phyloP scores from a whole-genome alignment of 1,140 invertebrate genomes.

The Anastrepha obliqua region DNA sequence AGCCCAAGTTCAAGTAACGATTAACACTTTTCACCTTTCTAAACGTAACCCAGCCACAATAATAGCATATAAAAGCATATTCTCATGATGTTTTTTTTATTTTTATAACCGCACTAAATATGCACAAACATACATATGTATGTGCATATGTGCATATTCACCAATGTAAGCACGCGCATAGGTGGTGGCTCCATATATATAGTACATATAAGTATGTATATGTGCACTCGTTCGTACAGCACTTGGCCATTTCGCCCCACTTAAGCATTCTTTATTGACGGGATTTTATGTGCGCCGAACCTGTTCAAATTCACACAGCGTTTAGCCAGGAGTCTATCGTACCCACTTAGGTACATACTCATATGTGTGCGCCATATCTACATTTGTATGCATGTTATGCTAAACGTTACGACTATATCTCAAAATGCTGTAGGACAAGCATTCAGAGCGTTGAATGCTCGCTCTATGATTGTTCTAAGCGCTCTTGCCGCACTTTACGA shows the following conservation, averaged over 20 bases:
- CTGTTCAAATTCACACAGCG: conserved; percentile 48
- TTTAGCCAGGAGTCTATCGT: neutral
- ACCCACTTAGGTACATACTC: neutral
- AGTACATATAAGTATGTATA: neutral
- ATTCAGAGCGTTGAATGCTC: conserved; percentile 8
- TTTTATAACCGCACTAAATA: conserved; percentile 38
- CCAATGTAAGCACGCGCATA: no score
- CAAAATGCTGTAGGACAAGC: neutral
- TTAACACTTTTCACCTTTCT: conserved; percentile 48
- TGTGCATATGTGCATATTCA: no score
- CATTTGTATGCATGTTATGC: neutral
- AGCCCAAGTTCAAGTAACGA: conserved; percentile 19
- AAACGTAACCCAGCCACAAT: neutral
- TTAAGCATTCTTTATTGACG: conserved; percentile 41
- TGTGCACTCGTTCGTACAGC: neutral
- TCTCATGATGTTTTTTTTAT: conserved; percentile 5
- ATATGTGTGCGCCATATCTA: neutral
- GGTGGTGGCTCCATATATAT: neutral
- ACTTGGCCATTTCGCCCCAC: conserved; percentile 28
- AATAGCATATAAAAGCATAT: neutral
- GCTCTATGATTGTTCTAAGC: conserved; percentile 43
- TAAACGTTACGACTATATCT: neutral
- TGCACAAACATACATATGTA: neutral
- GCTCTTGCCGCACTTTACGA: conserved; percentile 30
- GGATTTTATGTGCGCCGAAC: conserved; percentile 40